Evolutionary conservation across 2,113 vertebrate genomes (phyloP), one percentile per base, ranked within the genome.

Genomic region (Leptobrachium ailaonicum): DNA sequence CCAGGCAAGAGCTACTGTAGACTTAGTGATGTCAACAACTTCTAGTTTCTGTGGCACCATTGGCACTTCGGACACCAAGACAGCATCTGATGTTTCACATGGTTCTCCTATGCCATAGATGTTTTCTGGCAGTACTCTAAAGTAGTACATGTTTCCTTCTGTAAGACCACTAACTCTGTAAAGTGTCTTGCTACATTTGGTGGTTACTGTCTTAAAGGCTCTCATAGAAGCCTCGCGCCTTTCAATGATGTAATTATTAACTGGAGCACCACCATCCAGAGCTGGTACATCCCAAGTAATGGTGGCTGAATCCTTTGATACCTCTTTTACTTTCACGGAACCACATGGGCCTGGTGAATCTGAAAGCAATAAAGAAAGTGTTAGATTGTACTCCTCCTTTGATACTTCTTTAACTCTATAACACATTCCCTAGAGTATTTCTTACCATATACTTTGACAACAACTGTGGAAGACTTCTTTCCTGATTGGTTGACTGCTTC

Each of bases 141-240:
- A 98, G 87, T 99, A 99, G 89, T 99, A 99, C 74, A 98, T 87
- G 88, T 94, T 92, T 86, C 98, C 97, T 89, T 99, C 98, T 82
- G 93, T 84, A 71, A 99, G 93, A 73, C 95, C 92, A 12, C 95
- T 94, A 12, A 98, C 91, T 90, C 95, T 95, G 82, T 94, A 98
- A 73, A 95, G 92, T 14, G 98, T 97, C 89, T 99, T 99, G 86
- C 87, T 96, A 86, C 98, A 99, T 87, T 98, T 99, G 66, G 93
- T 94, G 47, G 98, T 98, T 67, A 98, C 92, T 1, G 98, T 99
- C 87, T 99, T 99, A 87, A 95, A 99, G 76, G 98, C 97, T 92
- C 97, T 95, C 97, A 98, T 99, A 47, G 98, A 94, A 41, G 98
- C 96, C 83, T 99, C 97, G 50, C 98, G 95, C 83, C 96, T 95